Evolutionary conservation across 2,888 invertebrate genomes (phyloP).

Genomic region (Coelopa pilipes): DNA sequence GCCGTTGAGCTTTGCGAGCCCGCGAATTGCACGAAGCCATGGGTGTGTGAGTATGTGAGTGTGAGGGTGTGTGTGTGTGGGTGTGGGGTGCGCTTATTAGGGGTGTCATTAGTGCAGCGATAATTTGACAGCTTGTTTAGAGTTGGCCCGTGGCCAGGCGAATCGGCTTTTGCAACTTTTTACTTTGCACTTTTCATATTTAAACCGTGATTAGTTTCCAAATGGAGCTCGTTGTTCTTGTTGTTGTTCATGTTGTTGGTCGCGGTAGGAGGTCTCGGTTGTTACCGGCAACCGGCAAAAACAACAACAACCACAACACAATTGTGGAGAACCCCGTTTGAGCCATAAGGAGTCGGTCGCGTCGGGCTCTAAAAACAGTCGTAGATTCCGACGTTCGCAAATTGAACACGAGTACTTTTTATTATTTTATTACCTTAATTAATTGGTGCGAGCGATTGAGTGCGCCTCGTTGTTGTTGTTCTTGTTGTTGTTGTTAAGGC

Average conservation of each 20-base stretch:
- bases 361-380: background rate
- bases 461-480: slow-evolving; percentile 1
- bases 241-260: background rate
- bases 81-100: slow-evolving; percentile 56
- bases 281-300: background rate
- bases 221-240: background rate
- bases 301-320: background rate
- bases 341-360: slow-evolving; percentile 10
- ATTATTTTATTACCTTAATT: slow-evolving; percentile 27
- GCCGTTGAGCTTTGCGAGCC: slow-evolving; percentile 13
- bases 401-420: slow-evolving; percentile 18
- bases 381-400: background rate
- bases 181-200: slow-evolving; percentile 13
- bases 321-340: slow-evolving; percentile 8
- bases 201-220: slow-evolving; percentile 17
- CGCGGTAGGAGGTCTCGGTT: slow-evolving; percentile 9
- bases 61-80: slow-evolving; percentile 45
- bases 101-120: slow-evolving; percentile 61
- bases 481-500: slow-evolving; percentile 21
- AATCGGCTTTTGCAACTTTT: background rate
- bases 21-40: background rate
- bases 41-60: background rate
- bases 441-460: slow-evolving; percentile 2
- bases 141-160: background rate
- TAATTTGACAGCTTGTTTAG: slow-evolving; percentile 60